Percentiles rank a stretch among this genome's conserved stretches.
These are phyloP conservation scores for Megaleporinus macrocephalus DNA, from an alignment of 2,113 vertebrate genomes.

Conservation along the genomic window DNA sequence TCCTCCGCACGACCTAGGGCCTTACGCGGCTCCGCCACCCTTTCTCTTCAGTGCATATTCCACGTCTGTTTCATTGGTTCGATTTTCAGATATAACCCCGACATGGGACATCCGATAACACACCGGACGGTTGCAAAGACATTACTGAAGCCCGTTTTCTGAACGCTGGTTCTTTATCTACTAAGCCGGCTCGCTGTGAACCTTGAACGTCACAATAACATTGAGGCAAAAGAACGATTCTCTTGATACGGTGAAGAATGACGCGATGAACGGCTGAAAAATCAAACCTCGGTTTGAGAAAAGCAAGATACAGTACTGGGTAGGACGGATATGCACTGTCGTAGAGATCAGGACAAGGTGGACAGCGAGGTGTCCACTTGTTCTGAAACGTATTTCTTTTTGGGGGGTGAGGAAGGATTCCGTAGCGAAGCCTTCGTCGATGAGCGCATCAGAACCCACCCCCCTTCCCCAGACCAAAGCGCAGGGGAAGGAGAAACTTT, in stretches of 20 bases:
- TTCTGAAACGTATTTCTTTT: conserved; percentile 72
- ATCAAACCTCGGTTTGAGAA: conserved; percentile 62
- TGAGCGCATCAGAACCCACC: conserved; percentile 70
- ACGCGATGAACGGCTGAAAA: conserved; percentile 46
- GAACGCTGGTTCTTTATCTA: conserved; percentile 65
- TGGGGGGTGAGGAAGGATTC: conserved; percentile 76
- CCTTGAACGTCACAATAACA: conserved; percentile 39
- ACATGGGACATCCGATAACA: conserved; percentile 45
- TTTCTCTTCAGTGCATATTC: conserved; percentile 48
- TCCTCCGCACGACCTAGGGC: conserved; percentile 16
- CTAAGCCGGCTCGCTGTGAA: conserved; percentile 33
- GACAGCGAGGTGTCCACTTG: conserved; percentile 75
- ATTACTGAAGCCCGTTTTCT: conserved; percentile 65
- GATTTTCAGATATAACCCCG: background rate
- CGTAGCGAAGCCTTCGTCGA: conserved; percentile 68
- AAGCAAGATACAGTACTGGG: conserved; percentile 67
- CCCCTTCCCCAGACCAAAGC: conserved; percentile 69
- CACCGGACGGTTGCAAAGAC: conserved; percentile 63
- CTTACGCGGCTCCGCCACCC: conserved; percentile 34
- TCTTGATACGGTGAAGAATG: conserved; percentile 41
- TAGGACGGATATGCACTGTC: conserved; percentile 68
- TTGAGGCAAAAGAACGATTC: conserved; percentile 25
- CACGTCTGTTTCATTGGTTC: conserved; percentile 19
- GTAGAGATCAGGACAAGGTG: conserved; percentile 76
- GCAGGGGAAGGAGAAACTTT: conserved; percentile 60